Base-by-base conservation (phyloP, 2,888 invertebrate genomes). In the Hirtodrosophila trivittata region DNA sequence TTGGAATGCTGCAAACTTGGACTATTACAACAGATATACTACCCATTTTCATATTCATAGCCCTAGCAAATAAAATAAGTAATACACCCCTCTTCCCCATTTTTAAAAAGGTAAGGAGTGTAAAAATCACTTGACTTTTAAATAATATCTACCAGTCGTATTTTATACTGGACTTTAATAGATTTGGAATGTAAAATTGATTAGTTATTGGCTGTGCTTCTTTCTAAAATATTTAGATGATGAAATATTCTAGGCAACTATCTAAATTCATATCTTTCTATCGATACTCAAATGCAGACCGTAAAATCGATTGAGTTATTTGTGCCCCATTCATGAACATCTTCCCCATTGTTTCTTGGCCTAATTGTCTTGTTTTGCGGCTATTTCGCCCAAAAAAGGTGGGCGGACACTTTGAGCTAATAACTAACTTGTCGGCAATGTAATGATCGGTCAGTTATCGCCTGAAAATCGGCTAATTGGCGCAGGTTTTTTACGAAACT, bases 381-480 rank as follows among this genome's bases (percentile, higher is more conserved):
- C 47, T 28, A 70, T 46, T 28, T 1, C 5, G 12, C 5, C 16
- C 1, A 38, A 13, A 59, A 55, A 52, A 56, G 59, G 58, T 83
- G 77, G 86, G 86, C 60, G 86, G 52, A 46, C 51, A 62, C 54
- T 30, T 37, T 33, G n/a, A 18, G 33, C 55, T 66, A 83, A 75
- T 78, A 78, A 59, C 71, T 55, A 75, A 66, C 77, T 76, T 62
- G 74, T 57, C 56, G 55, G 57, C 58, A 64, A 63, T 62, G 77
- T 80, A 78, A 78, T 83, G 59, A 78, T 72, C 60, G 78, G 87
- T 76, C 78, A 80, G 86, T 76, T 80, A 80, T 86, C 78, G 85
- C 85, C 52, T 38, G 55, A 49, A 59, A 76, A 78, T 86, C 87
- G 58, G 30, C 60, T 81, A 86, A 80, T 86, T 86, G 86, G 66